Evolutionary conservation across 2,797 vertebrate species (phyloP).

Genomic region (Sebastes oblongus): DNA sequence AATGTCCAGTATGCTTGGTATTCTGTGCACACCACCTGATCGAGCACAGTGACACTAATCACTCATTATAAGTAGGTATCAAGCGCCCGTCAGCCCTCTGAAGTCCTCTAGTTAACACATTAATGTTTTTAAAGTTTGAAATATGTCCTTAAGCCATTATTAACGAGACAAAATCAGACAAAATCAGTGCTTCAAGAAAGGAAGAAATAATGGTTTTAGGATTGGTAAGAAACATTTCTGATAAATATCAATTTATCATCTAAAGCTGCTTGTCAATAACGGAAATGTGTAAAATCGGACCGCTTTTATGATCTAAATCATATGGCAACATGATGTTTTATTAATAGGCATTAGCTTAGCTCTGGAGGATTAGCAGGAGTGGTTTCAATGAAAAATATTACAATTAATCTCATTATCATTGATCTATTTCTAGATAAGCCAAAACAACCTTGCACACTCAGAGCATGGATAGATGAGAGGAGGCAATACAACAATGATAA

Average conservation of each 20-base stretch:
- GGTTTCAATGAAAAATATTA: conserved; percentile 68
- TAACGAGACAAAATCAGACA: neutral
- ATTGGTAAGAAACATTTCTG: neutral
- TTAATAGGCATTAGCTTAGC: conserved; percentile 21
- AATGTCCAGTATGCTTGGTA: neutral
- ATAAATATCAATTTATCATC: neutral
- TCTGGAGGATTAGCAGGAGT: conserved; percentile 42
- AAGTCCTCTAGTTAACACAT: neutral
- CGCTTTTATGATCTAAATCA: neutral
- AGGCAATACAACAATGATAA: neutral
- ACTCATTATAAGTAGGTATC: neutral
- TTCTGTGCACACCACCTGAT: neutral
- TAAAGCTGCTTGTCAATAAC: neutral
- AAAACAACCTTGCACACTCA: conserved; percentile 56
- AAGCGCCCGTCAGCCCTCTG: neutral
- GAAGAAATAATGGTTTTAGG: neutral
- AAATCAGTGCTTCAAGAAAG: neutral
- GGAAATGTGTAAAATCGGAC: neutral
- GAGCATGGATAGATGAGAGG: neutral
- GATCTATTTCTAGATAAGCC: conserved; percentile 81
- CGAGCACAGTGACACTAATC: conserved; percentile 1
- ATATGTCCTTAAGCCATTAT: neutral
- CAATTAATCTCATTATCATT: conserved; percentile 75
- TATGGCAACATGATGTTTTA: conserved; percentile 22
- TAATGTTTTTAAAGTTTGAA: neutral